Evolutionary conservation across 2,797 vertebrate species (phyloP).

Genomic region (Ispidina lecontei): DNA sequence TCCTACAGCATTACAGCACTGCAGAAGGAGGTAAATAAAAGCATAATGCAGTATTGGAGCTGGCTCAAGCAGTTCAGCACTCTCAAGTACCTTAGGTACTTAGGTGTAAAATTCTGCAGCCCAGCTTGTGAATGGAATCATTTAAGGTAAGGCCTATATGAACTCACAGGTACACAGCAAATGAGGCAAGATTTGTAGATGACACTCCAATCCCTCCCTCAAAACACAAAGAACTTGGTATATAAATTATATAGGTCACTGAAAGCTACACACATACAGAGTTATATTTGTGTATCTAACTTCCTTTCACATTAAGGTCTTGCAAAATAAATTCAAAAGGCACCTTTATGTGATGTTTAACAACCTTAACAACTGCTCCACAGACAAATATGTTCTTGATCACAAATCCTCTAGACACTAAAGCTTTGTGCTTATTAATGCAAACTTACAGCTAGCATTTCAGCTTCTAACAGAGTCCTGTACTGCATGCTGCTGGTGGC

Average conservation of each 20-base stretch:
- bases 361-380: background rate
- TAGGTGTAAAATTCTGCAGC: background rate
- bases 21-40: background rate
- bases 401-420: background rate
- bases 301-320: background rate
- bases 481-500: conserved; percentile 99
- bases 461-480: conserved; percentile 94
- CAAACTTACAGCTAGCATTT: conserved; percentile 96
- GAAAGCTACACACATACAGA: background rate
- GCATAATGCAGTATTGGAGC: background rate
- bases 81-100: background rate
- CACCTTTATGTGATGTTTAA: background rate
- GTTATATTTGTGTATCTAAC: rapidly evolving
- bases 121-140: background rate
- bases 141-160: background rate
- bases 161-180: background rate
- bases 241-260: background rate
- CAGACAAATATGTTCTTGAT: background rate
- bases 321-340: background rate
- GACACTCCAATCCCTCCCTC: background rate
- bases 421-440: background rate
- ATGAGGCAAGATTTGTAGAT: background rate
- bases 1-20: background rate
- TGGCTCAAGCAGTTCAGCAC: background rate
- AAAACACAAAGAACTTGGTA: background rate